Evolutionary conservation across 2,797 vertebrate species (phyloP).

Genomic region (Enteromius fasciolatus): DNA sequence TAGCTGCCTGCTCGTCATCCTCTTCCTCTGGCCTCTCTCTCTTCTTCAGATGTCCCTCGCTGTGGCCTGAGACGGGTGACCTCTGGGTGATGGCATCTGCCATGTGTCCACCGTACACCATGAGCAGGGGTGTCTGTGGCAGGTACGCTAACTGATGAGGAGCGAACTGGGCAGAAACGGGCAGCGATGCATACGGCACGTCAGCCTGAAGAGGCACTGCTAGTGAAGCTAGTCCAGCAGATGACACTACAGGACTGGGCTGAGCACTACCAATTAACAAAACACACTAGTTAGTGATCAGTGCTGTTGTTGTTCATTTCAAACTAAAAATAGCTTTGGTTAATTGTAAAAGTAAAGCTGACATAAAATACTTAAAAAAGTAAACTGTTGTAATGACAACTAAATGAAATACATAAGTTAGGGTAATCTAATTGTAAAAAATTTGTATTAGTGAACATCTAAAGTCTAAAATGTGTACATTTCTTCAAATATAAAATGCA

Average conservation of each 20-base stretch:
- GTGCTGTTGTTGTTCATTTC: neutral
- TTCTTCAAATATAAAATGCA: neutral
- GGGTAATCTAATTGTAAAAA: neutral
- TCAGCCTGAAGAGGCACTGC: constrained; percentile 63
- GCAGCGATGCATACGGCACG: constrained; percentile 64
- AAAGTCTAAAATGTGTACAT: neutral
- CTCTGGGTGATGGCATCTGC: neutral
- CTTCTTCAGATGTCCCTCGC: constrained; percentile 36
- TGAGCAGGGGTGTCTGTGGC: constrained; percentile 85
- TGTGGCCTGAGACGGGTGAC: constrained; percentile 43
- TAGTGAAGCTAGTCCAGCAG: constrained; percentile 59
- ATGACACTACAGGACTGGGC: neutral
- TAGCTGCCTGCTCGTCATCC: constrained; percentile 40
- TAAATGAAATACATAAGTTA: neutral
- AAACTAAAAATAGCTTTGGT: neutral
- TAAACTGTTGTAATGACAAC: neutral
- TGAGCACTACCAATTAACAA: constrained; percentile 39
- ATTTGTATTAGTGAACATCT: neutral
- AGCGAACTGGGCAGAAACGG: constrained; percentile 59
- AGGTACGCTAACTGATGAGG: constrained; percentile 81
- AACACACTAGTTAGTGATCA: neutral
- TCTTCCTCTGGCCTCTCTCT: constrained; percentile 35
- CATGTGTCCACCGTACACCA: constrained; percentile 77
- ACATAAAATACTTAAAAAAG: neutral
- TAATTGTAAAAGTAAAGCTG: neutral